Evolutionary conservation across 2,797 vertebrate species (phyloP).

Genomic region (Gobionotothen gibberifrons): DNA sequence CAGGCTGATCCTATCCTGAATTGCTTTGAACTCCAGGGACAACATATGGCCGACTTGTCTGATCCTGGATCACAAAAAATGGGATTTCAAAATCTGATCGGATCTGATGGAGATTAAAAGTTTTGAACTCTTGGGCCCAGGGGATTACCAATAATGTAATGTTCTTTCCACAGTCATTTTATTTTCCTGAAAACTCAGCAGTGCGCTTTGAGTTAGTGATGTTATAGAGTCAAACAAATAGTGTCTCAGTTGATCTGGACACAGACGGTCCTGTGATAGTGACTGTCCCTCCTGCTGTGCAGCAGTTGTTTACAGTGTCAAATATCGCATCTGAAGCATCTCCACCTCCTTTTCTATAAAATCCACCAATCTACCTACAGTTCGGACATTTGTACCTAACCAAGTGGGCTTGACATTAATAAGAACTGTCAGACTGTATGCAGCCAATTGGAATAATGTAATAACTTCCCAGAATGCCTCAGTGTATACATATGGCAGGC

Average conservation of each 20-base stretch:
- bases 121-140: too few relatives aligned
- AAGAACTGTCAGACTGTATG: slow-evolving; percentile 24
- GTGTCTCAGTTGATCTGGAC: slow-evolving; percentile 26
- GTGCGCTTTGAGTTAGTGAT: not conserved
- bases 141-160: not conserved
- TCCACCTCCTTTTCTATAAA: not conserved
- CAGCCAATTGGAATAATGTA: slow-evolving; percentile 8
- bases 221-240: not conserved
- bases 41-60: too few relatives aligned
- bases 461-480: slow-evolving; percentile 40
- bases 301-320: slow-evolving; percentile 20
- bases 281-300: not conserved
- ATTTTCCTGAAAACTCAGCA: not conserved
- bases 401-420: slow-evolving; percentile 18
- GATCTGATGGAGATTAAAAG: too few relatives aligned
- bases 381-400: not conserved
- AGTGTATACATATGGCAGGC: slow-evolving; percentile 44
- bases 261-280: not conserved
- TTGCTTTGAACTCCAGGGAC: too few relatives aligned
- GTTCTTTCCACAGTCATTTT: not conserved
- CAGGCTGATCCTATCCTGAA: too few relatives aligned
- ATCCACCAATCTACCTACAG: not conserved
- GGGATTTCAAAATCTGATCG: too few relatives aligned
- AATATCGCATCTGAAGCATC: slow-evolving; percentile 12
- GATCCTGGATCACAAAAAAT: too few relatives aligned